Conservation (phyloP, 2,888 invertebrate genomes). For the Chrysina gloriosa region DNA sequence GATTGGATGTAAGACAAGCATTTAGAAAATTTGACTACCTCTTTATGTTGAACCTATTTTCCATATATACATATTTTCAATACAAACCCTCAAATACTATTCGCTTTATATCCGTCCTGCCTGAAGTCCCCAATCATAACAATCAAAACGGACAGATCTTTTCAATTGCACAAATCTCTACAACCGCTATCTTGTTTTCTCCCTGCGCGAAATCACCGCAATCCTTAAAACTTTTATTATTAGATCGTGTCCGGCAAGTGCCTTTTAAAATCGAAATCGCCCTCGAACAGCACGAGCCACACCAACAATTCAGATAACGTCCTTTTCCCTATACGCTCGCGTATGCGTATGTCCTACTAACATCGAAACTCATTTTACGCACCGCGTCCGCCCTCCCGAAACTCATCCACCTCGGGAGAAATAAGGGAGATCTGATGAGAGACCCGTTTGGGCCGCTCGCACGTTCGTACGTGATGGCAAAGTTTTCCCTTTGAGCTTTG, state of each 20-base stretch:
- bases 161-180: slow-evolving; percentile 3
- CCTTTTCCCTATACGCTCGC: slow-evolving; percentile 1
- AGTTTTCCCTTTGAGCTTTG: slow-evolving; percentile 37
- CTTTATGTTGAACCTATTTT: too few species aligned
- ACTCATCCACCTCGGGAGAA: neutral
- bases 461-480: slow-evolving; percentile 22
- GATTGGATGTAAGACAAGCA: too few species aligned
- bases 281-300: neutral
- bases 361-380: slow-evolving; percentile 37
- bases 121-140: neutral
- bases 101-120: neutral
- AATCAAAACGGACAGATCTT: slow-evolving; percentile 4
- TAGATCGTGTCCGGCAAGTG: slow-evolving; percentile 30
- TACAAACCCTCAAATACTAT: too few species aligned
- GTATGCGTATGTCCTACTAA: slow-evolving; percentile 29
- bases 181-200: slow-evolving; percentile 13
- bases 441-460: neutral
- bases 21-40: too few species aligned
- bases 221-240: slow-evolving; percentile 35
- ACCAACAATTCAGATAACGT: slow-evolving; percentile 28
- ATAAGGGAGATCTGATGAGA: slow-evolving; percentile 3
- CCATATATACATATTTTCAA: too few species aligned
- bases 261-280: slow-evolving; percentile 32
- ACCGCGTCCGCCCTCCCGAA: neutral
- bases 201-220: slow-evolving; percentile 10